Evolutionary conservation across 2,797 vertebrate genomes (phyloP), one percentile per base, ranked within the genome.

Genomic region (Gobionotothen gibberifrons): DNA sequence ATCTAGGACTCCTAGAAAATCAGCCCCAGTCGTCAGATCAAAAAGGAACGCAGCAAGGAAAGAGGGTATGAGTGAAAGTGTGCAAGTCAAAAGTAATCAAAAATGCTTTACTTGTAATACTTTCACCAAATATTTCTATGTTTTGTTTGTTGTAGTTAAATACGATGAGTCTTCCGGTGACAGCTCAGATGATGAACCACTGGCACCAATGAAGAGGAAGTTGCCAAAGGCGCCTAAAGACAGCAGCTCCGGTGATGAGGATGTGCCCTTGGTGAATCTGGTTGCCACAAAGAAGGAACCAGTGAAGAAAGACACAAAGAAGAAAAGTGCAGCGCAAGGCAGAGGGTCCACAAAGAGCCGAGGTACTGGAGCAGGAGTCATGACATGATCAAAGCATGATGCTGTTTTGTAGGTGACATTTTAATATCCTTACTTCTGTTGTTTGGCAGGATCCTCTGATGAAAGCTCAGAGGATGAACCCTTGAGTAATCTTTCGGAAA

Each of bases 401-500:
- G 7, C 13, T 9, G 4, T 32, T 64, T 16, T 61, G 10, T 62
- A 21, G 13, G 7, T 43, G 26, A n/a, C 3, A 2, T 48, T 4
- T 57, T 53, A 9, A 48, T 29, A 21, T 40, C 21, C 0, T 56
- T 21, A 13, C 3, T 19, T 12, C n/a, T 71, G 17, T 63, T 53
- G 6, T 78, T 72, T 54, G 4, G 4, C 83, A 92, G 92, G 32
- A 36, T 7, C 6, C 32, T 36, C 65, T 1, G 82, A 80, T 5
- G 80, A 81, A 7, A 87, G 82, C 83, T 89, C 89, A 0, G 89
- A 89, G 0, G 85, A 91, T 3, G 88, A 90, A 56, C 82, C 90
- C 0, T 57, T 85, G 62, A 79, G 74, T 19, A 78, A 67, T 21
- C 10, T 77, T 0, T 47, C 42, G 46, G 83, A 86, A 66, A 90